A percentile compares a stretch with the other conserved stretches of the same genome.
phyloP scores from a whole-genome alignment of 1,140 invertebrate genomes.

The Drosophila burlai region DNA sequence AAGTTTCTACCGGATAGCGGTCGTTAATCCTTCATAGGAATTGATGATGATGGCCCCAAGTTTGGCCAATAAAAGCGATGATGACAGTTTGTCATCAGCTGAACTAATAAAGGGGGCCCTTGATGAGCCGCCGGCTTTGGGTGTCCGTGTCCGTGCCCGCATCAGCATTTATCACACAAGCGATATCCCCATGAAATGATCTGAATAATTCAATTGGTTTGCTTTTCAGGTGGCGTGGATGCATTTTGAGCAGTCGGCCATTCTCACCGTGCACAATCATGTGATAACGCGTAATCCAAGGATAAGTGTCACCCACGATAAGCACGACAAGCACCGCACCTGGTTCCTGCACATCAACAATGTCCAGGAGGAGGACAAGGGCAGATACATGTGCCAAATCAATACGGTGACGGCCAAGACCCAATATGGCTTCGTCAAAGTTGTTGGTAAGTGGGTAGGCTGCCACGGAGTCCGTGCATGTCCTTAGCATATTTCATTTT shows the following conservation, averaged over 20 bases:
- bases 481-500: conserved; percentile 38
- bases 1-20: conserved; percentile 57
- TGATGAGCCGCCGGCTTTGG: conserved; percentile 30
- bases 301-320: conserved; percentile 94
- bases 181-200: neutral
- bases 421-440: conserved; percentile 96
- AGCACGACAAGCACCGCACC: conserved; percentile 90
- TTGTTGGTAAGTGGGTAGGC: conserved; percentile 92
- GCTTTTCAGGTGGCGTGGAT: conserved; percentile 96
- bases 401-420: conserved; percentile 97
- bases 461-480: conserved; percentile 5
- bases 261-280: conserved; percentile 96
- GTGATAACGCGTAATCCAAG: conserved; percentile 96
- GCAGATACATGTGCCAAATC: conserved; percentile 98
- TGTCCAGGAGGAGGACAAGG: conserved; percentile 95
- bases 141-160: neutral
- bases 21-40: conserved; percentile 81
- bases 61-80: conserved; percentile 65
- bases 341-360: conserved; percentile 97
- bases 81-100: conserved; percentile 65
- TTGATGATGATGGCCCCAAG: conserved; percentile 73
- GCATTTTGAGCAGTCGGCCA: conserved; percentile 97
- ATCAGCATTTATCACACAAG: conserved; percentile 11
- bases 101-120: conserved; percentile 54
- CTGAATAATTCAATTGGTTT: conserved; percentile 8